Evolutionary conservation across 2,888 invertebrate genomes (phyloP), one percentile per base, ranked within the genome.

Genomic region (Opisthograptis luteolata): DNA sequence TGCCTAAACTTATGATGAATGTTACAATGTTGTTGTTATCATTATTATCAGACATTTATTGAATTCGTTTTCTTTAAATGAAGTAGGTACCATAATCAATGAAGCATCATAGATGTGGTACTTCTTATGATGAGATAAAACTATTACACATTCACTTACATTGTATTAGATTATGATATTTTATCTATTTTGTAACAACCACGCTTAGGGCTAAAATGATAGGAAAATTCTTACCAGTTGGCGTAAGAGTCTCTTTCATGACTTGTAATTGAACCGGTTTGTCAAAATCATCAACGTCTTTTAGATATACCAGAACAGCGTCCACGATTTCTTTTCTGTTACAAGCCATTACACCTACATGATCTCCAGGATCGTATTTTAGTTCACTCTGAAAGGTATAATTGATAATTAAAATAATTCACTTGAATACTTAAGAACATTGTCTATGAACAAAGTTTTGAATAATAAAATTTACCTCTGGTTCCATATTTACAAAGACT

Each of bases 281-380:
- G 66, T 96, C 94, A 0, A 92, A 92, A 68, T 95, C 92, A 5
- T 94, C 92, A 9, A 93, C 90, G 9, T 94, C 94, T 42, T 92
- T 92, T 43, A 98, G 79, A 60, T 94, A 92, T 20, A 91, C 80
- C 30, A 98, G 77, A 41, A 98, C 93, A 22, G 93, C 93, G 39
- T 96, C 94, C 0, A 98, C 98, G 13, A 97, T 85, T 57, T 95
- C 94, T 9, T 87, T 84, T 28, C 94, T 91, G 79, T 98, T 98
- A 59, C 94, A 93, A 0, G 98, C 95, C 79, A 96, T 95, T n/a
- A 98, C 94, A 2, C 97, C 98, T 8, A 98, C 93, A 76, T 98
- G 98, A 82, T 98, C 98, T 0, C 98, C 98, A 0, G 98, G 97
- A 20, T 94, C 94, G 72, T 98, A 98, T 20, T 91, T 82, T 12